Evolutionary conservation across 2,113 vertebrate species (phyloP).

Genomic region (Macrotis lagotis): DNA sequence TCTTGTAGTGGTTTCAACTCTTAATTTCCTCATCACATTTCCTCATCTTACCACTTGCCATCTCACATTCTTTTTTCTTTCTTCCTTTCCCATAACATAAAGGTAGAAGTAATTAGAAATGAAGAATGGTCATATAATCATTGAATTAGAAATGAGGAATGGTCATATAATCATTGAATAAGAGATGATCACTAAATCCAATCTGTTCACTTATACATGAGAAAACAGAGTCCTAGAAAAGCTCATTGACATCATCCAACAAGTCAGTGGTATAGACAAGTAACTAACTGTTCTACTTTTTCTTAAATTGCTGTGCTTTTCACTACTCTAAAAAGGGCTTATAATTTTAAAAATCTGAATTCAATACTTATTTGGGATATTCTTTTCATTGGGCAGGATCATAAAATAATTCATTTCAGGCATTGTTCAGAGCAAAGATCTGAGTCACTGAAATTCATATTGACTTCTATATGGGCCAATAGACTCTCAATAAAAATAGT

Average conservation of each 20-base stretch:
- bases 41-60: not conserved
- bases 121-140: not conserved
- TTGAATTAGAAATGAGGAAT: no score
- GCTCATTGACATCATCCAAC: not conserved
- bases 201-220: not conserved
- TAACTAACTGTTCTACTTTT: not conserved
- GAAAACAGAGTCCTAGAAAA: not conserved
- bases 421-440: not conserved
- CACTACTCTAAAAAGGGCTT: not conserved
- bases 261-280: not conserved
- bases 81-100: not conserved
- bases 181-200: not conserved
- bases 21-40: not conserved
- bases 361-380: not conserved
- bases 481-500: not conserved
- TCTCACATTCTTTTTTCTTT: not conserved
- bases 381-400: not conserved
- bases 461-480: not conserved
- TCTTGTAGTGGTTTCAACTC: not conserved
- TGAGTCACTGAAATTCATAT: not conserved
- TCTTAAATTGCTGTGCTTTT: not conserved
- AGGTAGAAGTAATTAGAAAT: not conserved
- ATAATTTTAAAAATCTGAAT: not conserved
- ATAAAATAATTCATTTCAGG: not conserved
- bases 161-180: not conserved